Conservation (phyloP, 37 sponge, comb jelly and placozoan species). For the Bolinopsis microptera region DNA sequence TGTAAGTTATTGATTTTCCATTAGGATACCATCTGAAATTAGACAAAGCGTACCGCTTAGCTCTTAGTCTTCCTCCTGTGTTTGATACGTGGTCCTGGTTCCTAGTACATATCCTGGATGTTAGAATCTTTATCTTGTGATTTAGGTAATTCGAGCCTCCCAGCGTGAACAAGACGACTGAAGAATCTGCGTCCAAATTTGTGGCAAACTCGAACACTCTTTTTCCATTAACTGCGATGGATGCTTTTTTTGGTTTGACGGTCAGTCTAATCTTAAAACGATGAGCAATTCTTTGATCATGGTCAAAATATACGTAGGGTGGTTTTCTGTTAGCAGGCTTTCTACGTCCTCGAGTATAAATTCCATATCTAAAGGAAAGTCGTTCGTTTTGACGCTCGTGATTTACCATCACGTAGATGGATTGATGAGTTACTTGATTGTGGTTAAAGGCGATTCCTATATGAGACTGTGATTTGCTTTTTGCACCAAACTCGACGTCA, state of each 20-base stretch:
- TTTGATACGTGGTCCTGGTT: not conserved
- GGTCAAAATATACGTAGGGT: not conserved
- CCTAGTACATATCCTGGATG: not conserved
- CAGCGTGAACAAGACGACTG: not conserved
- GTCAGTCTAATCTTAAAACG: not conserved
- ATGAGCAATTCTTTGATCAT: not conserved
- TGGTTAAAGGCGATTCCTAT: not conserved
- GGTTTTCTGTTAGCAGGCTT: not conserved
- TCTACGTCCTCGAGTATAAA: not conserved
- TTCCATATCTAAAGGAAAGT: not conserved
- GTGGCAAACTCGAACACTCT: not conserved
- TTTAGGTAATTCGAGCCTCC: not conserved
- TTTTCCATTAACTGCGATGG: not conserved
- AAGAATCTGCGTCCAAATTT: not conserved
- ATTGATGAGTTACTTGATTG: not conserved
- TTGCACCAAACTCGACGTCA: not conserved
- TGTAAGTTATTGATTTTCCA: not conserved
- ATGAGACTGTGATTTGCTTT: not conserved
- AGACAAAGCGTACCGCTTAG: not conserved
- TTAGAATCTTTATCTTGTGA: not conserved
- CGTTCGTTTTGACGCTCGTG: not conserved
- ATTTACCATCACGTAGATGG: not conserved
- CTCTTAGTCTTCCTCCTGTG: not conserved
- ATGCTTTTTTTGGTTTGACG: not conserved
- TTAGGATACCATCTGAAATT: not conserved